These are phyloP conservation scores for Himalopsyche anomala DNA, from an alignment of 2,888 invertebrate genomes.

Conservation along the genomic window DNA sequence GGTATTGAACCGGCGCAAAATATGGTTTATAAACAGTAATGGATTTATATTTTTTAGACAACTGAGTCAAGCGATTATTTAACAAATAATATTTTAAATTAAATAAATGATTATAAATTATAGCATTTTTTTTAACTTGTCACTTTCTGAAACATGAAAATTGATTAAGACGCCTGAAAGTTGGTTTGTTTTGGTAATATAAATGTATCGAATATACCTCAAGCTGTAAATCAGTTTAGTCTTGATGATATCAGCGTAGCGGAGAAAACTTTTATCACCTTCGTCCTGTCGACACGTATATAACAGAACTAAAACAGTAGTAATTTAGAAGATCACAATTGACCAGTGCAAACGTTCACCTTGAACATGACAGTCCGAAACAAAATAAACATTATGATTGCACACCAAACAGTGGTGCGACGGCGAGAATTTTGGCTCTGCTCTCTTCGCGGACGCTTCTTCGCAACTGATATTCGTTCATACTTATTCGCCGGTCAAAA, in stretches of 20 bases:
- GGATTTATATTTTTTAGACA: too few relatives aligned
- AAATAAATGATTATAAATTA: too few relatives aligned
- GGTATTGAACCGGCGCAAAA: too few relatives aligned
- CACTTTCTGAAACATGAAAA: too few relatives aligned
- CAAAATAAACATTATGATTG: slow-evolving; percentile 15
- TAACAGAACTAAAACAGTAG: neutral
- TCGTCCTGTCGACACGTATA: neutral
- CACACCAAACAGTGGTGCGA: neutral
- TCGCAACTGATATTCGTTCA: slow-evolving; percentile 8
- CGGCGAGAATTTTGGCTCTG: neutral
- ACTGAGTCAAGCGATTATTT: too few relatives aligned
- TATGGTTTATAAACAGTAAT: too few relatives aligned
- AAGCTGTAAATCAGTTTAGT: neutral
- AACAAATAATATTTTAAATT: too few relatives aligned
- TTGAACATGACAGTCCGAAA: slow-evolving; percentile 15
- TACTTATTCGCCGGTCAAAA: slow-evolving; percentile 4
- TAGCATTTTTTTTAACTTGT: too few relatives aligned
- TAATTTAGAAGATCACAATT: slow-evolving; percentile 16
- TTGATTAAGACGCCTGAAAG: too few relatives aligned
- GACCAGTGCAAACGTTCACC: neutral
- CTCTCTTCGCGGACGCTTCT: neutral
- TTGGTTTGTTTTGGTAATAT: neutral
- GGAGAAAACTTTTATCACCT: neutral
- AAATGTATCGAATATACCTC: neutral
- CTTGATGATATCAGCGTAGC: neutral